These are phyloP conservation scores for Acanthococcus lagerstroemiae DNA, from an alignment of 2,888 invertebrate species.

Conservation along the genomic window DNA sequence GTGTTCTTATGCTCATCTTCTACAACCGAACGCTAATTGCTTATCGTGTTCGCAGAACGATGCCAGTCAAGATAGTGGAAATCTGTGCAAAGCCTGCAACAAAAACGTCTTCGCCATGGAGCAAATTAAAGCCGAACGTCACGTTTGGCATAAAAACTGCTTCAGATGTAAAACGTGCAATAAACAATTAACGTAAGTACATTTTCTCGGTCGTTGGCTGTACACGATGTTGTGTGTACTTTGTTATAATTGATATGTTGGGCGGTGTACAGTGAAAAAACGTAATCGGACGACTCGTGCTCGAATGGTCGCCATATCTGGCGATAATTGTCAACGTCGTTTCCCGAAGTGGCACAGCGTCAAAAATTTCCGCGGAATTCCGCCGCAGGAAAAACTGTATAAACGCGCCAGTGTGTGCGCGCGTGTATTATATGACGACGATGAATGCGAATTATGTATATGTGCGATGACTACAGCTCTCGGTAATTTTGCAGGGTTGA, in stretches of 20 bases:
- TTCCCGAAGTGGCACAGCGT: too few relatives aligned
- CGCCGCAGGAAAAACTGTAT: too few relatives aligned
- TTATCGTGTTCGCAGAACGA: slow-evolving; percentile 25
- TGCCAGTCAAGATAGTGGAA: slow-evolving; percentile 21
- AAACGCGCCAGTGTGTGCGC: too few relatives aligned
- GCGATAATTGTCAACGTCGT: too few relatives aligned
- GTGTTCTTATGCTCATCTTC: neutral
- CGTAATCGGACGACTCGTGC: too few relatives aligned
- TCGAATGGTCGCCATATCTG: too few relatives aligned
- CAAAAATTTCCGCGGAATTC: too few relatives aligned
- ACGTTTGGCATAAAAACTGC: slow-evolving; percentile 88
- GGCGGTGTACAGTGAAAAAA: neutral
- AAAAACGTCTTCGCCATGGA: slow-evolving; percentile 96
- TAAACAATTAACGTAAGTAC: slow-evolving; percentile 75
- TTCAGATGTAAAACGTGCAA: slow-evolving; percentile 88
- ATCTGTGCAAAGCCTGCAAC: slow-evolving; percentile 65
- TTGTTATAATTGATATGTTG: neutral
- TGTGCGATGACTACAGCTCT: neutral
- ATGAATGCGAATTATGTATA: too few relatives aligned
- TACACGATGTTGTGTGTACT: neutral
- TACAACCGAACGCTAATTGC: neutral
- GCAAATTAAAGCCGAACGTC: slow-evolving; percentile 81
- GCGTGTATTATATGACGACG: too few relatives aligned
- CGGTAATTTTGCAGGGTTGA: slow-evolving; percentile 63
- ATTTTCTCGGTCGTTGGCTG: slow-evolving; percentile 1